Percentiles rank a stretch among this genome's conserved stretches.
phyloP scores from a whole-genome alignment of 2,113 vertebrate species.

The Fulica atra region DNA sequence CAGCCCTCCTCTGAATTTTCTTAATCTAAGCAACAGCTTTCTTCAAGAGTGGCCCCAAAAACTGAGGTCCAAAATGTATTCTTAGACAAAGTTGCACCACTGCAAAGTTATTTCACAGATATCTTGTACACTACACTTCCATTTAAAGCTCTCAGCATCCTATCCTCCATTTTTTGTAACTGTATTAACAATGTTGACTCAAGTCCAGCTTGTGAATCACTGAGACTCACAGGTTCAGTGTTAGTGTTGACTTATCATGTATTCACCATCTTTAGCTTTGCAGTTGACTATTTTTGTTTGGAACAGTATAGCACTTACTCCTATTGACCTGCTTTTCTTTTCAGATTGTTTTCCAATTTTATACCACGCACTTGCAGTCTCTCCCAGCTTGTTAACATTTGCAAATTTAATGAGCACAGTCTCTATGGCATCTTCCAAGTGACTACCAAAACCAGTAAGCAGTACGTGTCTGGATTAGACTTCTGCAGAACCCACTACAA shows the following conservation, averaged over 20 bases:
- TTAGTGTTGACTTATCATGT: background rate
- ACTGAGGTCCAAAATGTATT: background rate
- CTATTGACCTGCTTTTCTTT: background rate
- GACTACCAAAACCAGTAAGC: background rate
- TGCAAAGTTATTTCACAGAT: background rate
- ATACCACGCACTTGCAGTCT: background rate
- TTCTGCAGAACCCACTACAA: background rate
- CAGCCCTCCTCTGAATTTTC: background rate
- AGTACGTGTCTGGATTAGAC: background rate
- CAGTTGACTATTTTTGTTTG: background rate
- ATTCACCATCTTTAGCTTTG: background rate
- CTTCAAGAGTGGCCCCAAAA: background rate
- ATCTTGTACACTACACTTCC: background rate
- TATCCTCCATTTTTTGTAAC: background rate
- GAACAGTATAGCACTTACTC: background rate
- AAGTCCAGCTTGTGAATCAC: background rate
- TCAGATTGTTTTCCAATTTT: background rate
- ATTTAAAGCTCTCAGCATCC: background rate
- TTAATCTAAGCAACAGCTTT: background rate
- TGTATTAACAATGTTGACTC: background rate
- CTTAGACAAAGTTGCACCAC: background rate
- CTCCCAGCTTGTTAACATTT: background rate
- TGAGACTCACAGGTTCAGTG: background rate
- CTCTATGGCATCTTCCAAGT: background rate
- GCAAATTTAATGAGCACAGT: background rate